These are phyloP conservation scores for Gryllus longicercus DNA, from an alignment of 2,888 invertebrate species.

Conservation along the genomic window DNA sequence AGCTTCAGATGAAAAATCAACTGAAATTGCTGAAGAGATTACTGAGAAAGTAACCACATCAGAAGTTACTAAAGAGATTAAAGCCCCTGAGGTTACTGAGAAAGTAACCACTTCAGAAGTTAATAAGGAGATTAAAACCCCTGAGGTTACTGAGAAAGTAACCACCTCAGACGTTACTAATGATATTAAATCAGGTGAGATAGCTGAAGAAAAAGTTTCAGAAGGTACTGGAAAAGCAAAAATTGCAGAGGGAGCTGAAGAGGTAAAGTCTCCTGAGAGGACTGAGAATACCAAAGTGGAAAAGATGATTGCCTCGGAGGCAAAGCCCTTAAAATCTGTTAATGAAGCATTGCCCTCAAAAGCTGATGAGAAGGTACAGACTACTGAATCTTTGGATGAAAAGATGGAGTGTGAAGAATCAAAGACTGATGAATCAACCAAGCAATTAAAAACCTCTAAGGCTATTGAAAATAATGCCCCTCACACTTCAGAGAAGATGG, in stretches of 20 bases:
- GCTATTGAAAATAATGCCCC: too few species aligned
- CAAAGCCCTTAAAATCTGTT: conserved; percentile 26
- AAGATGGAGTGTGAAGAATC: not conserved
- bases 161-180: conserved; percentile 34
- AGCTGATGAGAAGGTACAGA: not conserved
- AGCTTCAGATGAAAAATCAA: not conserved
- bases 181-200: conserved; percentile 41
- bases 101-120: conserved; percentile 35
- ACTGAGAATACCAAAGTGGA: conserved; percentile 24
- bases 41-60: conserved; percentile 31
- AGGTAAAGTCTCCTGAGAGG: conserved; percentile 29
- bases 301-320: conserved; percentile 32
- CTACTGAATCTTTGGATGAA: not conserved
- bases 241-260: conserved; percentile 34
- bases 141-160: conserved; percentile 29
- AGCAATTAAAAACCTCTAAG: too few species aligned
- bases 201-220: not conserved
- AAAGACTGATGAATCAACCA: not conserved
- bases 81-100: conserved; percentile 4
- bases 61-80: not conserved
- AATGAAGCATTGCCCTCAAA: conserved; percentile 29
- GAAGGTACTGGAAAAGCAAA: conserved; percentile 32
- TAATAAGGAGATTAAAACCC: conserved; percentile 23
- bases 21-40: conserved; percentile 34
- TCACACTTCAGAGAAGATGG: conserved; percentile 29